Percentiles rank a stretch among this genome's conserved stretches.
phyloP scores from a whole-genome alignment of 92 coral and sea anemone species.

The Desmophyllum pertusum region DNA sequence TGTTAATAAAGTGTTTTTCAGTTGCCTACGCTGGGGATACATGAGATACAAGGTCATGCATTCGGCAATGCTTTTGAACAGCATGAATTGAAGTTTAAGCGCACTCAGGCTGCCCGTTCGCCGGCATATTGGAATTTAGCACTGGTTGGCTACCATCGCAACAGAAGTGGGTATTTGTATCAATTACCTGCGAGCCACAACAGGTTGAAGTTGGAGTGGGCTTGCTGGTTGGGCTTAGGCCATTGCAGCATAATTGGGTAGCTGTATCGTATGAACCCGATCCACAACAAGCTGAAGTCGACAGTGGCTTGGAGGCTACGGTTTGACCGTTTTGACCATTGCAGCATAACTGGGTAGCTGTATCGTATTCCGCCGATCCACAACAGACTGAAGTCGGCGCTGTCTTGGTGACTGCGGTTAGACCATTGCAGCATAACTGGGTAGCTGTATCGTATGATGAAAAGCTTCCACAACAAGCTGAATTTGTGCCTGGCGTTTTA shows the following conservation, averaged over 20 bases:
- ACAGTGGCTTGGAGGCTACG: no score
- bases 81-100: slow-evolving; percentile 5
- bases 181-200: background rate
- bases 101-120: background rate
- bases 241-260: slow-evolving; percentile 1
- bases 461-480: slow-evolving; percentile 5
- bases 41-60: background rate
- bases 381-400: background rate
- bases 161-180: background rate
- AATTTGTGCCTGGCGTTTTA: background rate
- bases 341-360: slow-evolving; percentile 5
- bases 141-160: background rate
- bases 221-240: background rate
- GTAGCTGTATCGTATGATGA: background rate
- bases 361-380: background rate
- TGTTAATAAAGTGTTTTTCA: background rate
- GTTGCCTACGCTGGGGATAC: background rate
- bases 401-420: background rate
- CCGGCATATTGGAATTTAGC: background rate
- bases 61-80: background rate
- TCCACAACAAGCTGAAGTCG: slow-evolving; percentile 16
- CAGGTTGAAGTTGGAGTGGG: background rate
- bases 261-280: background rate
- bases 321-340: no score
- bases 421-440: slow-evolving; percentile 2